These are phyloP conservation scores for Chymomyza caudatula DNA, from an alignment of 2,888 invertebrate species.

Conservation along the genomic window DNA sequence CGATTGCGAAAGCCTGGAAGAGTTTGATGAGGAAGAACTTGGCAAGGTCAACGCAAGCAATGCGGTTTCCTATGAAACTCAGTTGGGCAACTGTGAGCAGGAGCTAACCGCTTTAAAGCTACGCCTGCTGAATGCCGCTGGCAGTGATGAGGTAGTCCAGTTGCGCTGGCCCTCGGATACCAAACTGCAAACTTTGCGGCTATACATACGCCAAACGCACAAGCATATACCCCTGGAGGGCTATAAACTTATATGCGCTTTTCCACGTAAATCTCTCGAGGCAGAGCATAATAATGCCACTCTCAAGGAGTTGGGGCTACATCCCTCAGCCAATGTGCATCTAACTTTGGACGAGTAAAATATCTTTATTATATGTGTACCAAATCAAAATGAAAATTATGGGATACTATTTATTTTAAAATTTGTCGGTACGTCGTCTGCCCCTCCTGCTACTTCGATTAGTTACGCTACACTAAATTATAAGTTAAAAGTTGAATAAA, in stretches of 20 bases:
- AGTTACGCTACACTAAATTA: not conserved
- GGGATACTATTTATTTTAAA: not conserved
- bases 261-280: constrained; percentile 75
- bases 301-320: constrained; percentile 74
- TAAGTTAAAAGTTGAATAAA: not conserved
- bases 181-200: constrained; percentile 68
- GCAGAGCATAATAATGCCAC: constrained; percentile 67
- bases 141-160: constrained; percentile 71
- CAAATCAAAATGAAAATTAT: not conserved
- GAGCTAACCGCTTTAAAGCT: constrained; percentile 73
- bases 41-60: constrained; percentile 25
- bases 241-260: constrained; percentile 77
- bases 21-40: constrained; percentile 64
- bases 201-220: constrained; percentile 73
- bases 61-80: constrained; percentile 60
- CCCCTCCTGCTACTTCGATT: not conserved
- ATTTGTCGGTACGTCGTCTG: not conserved
- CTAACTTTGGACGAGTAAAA: constrained; percentile 75
- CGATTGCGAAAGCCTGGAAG: constrained; percentile 65
- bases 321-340: constrained; percentile 77
- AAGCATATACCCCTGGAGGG: constrained; percentile 73
- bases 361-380: not conserved
- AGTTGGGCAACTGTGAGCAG: constrained; percentile 54
- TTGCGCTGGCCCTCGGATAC: constrained; percentile 77
- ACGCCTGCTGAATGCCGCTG: constrained; percentile 68